Evolutionary conservation across 2,797 vertebrate genomes (phyloP).

Genomic region (Balearica regulorum): DNA sequence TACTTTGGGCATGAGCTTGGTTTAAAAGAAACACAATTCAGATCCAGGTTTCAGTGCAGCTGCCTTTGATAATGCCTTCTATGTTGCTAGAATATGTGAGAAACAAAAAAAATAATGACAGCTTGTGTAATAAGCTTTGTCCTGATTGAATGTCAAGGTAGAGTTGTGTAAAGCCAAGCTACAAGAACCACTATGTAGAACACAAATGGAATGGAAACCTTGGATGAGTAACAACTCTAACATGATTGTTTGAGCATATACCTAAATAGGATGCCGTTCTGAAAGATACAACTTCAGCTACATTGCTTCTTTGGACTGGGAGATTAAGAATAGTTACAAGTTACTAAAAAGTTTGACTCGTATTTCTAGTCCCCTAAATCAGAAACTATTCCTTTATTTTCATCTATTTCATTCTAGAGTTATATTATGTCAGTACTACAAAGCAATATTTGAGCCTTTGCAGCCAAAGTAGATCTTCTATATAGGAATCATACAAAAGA

Average conservation of each 20-base stretch:
- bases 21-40: neutral
- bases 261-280: neutral
- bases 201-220: neutral
- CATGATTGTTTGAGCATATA: neutral
- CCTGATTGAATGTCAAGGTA: neutral
- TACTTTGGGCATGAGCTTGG: neutral
- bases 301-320: neutral
- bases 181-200: neutral
- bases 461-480: neutral
- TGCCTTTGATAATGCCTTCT: neutral
- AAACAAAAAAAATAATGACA: neutral
- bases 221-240: neutral
- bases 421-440: neutral
- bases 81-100: neutral
- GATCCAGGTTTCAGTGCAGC: neutral
- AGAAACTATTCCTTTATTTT: neutral
- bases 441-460: neutral
- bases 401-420: neutral
- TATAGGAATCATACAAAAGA: neutral
- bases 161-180: neutral
- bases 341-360: neutral
- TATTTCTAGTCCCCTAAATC: neutral
- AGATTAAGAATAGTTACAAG: neutral
- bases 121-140: neutral
- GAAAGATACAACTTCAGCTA: neutral